These are phyloP conservation scores for Pherbina coryleti DNA, from an alignment of 2,888 invertebrate species.

Conservation along the genomic window DNA sequence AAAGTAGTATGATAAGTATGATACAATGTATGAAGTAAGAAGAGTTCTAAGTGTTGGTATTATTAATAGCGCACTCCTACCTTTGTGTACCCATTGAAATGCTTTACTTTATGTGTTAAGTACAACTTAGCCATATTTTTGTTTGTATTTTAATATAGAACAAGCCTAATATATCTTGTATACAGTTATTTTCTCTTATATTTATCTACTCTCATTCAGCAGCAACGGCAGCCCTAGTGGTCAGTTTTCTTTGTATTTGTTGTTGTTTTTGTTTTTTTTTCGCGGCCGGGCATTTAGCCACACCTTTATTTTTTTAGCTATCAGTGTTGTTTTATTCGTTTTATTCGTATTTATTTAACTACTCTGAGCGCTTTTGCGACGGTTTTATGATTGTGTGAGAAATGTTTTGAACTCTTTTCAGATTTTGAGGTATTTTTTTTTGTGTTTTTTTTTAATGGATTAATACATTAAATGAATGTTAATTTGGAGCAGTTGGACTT, in stretches of 20 bases:
- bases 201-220: conserved; percentile 4
- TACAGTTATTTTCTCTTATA: conserved; percentile 1
- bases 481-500: background rate
- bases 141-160: background rate
- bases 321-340: conserved; percentile 24
- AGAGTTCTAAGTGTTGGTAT: too few species aligned
- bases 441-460: background rate
- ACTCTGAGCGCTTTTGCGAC: background rate
- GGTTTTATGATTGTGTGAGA: conserved; percentile 49
- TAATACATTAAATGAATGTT: background rate
- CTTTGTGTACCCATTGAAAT: too few species aligned
- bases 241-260: background rate
- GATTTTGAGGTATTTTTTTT: conserved; percentile 14
- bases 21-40: too few species aligned
- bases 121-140: background rate
- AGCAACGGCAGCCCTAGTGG: background rate
- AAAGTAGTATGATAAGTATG: too few species aligned
- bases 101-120: background rate
- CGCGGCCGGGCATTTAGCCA: conserved; percentile 10
- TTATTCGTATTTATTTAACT: conserved; percentile 48
- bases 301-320: conserved; percentile 35
- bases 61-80: too few species aligned
- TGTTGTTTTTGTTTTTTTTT: conserved; percentile 32
- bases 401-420: conserved; percentile 36
- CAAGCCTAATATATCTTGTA: background rate